Evolutionary conservation across 2,888 invertebrate genomes (phyloP), one percentile per base, ranked within the genome.

Genomic region (Chymomyza amoena): DNA sequence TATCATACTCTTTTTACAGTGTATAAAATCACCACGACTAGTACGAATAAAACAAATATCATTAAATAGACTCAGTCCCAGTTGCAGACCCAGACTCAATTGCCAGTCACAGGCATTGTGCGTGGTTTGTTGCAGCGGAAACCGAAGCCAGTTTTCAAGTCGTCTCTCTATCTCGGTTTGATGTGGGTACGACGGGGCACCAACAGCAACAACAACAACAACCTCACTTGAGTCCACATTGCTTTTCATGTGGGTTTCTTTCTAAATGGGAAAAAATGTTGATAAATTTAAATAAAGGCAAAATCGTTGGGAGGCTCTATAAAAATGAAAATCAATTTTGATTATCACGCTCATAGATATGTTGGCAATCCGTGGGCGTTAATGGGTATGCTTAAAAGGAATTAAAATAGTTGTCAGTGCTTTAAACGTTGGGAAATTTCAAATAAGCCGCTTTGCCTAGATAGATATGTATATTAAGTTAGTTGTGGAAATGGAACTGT

Each of bases 131-230:
- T 20, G 54, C 54, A 54, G 20, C 54, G 54, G 54, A 54, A 54
- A 54, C 54, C 54, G 20, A 54, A 54, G 54, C 54, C 54, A 54
- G 54, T 54, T 54, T 54, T 18, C 6, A 16, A n/a, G 20, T n/a
- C 54, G n/a, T 18, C 16, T 54, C 54, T 16, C 54, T 54, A 54
- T 54, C 16, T 54, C 13, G 13, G 39, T 13, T 71, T 77, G 75
- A 79, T 84, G 78, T 76, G 76, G 79, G 84, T 81, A 81, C 73
- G 72, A 59, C 51, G 65, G 66, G 69, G 66, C 60, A 51, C 25
- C 13, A 62, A 62, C 20, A 6, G 16, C 13, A n/a, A 62, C 20
- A 6, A 16, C 6, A n/a, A 28, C 18, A 45, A 20, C 64, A 62
- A 65, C 61, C 50, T 56, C 36, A 28, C 64, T 66, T 52, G 16